phyloP scores from a whole-genome alignment of 2,797 vertebrate genomes.

The Myoxocephalus aenaeus region DNA sequence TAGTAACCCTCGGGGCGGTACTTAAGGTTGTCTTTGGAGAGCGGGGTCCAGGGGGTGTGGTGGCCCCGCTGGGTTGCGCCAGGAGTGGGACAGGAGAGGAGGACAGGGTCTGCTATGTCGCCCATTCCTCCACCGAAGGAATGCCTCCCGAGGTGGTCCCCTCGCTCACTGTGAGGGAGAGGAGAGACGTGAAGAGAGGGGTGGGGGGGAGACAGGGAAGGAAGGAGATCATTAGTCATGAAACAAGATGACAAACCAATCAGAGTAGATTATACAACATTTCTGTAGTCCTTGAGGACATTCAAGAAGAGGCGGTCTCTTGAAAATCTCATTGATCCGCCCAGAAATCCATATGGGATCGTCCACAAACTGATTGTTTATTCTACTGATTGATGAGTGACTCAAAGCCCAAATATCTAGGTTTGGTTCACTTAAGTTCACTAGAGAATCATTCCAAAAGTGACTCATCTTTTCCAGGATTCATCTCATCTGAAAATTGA shows the following conservation, averaged over 20 bases:
- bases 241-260: constrained; percentile 23
- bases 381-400: constrained; percentile 59
- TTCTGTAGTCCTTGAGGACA: constrained; percentile 6
- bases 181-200: constrained; percentile 12
- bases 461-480: constrained; percentile 76
- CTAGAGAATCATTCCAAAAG: constrained; percentile 49
- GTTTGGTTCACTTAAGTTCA: constrained; percentile 64
- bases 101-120: constrained; percentile 80
- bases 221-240: constrained; percentile 23
- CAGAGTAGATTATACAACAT: neutral
- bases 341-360: constrained; percentile 23
- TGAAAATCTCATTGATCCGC: constrained; percentile 1
- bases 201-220: neutral
- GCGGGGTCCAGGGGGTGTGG: constrained; percentile 83
- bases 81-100: constrained; percentile 80
- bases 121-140: constrained; percentile 75
- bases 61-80: constrained; percentile 78
- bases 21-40: constrained; percentile 86
- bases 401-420: constrained; percentile 65
- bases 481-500: constrained; percentile 62
- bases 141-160: constrained; percentile 82
- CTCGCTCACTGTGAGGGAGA: constrained; percentile 76
- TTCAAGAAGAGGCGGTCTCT: constrained; percentile 10
- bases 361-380: constrained; percentile 38
- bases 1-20: constrained; percentile 80